These are phyloP conservation scores for Drosophila setosimentum DNA, from an alignment of 2,888 invertebrate genomes.

Conservation along the genomic window DNA sequence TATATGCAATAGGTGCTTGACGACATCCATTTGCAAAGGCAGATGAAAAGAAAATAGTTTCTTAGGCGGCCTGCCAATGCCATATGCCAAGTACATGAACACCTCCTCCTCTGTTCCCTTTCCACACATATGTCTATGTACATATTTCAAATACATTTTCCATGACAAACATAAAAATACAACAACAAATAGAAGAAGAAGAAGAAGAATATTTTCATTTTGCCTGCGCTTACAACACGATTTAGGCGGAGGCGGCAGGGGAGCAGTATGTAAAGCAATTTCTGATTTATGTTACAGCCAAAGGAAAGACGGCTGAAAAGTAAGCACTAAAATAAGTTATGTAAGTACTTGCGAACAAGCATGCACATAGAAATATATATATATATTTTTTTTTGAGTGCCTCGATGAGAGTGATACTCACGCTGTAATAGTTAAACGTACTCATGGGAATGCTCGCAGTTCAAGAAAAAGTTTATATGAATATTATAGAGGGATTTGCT, in stretches of 20 bases:
- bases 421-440: conserved; percentile 26
- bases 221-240: conserved; percentile 3
- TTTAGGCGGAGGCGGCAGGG: not conserved
- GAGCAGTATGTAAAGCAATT: conserved; percentile 32
- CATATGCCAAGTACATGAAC: conserved; percentile 34
- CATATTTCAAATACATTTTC: conserved; percentile 37
- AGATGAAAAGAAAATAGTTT: conserved; percentile 76
- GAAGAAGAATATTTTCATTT: conserved; percentile 17
- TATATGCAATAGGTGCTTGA: conserved; percentile 56
- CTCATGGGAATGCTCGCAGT: conserved; percentile 16
- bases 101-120: not conserved
- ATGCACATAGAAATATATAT: not conserved
- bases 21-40: conserved; percentile 33
- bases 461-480: conserved; percentile 29
- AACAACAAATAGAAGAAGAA: too few species aligned
- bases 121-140: not conserved
- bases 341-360: conserved; percentile 36
- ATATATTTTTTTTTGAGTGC: not conserved
- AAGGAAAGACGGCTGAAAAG: conserved; percentile 42
- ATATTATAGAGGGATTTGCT: conserved; percentile 17
- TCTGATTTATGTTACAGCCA: conserved; percentile 53
- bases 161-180: conserved; percentile 36
- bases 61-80: conserved; percentile 57
- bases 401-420: conserved; percentile 3
- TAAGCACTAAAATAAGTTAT: conserved; percentile 62